phyloP scores from a whole-genome alignment of 1,140 invertebrate species.

The Polypedilum vanderplanki region DNA sequence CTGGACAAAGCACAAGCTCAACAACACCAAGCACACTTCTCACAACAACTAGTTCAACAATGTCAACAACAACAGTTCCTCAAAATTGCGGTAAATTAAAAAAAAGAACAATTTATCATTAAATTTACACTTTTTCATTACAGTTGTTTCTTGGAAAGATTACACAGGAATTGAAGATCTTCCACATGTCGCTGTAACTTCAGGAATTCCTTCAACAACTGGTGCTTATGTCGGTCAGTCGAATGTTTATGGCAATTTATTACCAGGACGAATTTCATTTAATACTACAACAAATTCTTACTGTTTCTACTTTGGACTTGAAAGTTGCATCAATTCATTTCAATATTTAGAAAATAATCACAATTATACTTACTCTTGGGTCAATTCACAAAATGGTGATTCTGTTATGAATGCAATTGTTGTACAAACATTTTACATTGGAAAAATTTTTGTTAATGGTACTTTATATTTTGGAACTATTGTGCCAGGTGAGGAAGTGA shows the following conservation, averaged over 20 bases:
- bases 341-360: constrained; percentile 3
- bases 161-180: background rate
- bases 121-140: too few relatives aligned
- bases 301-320: background rate
- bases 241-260: background rate
- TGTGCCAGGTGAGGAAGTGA: background rate
- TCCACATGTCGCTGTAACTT: background rate
- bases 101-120: background rate
- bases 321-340: background rate
- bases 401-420: background rate
- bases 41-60: background rate
- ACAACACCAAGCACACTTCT: background rate
- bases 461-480: background rate
- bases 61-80: background rate
- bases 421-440: background rate
- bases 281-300: background rate
- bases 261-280: background rate
- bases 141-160: background rate
- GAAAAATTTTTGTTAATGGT: background rate
- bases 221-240: background rate
- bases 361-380: background rate
- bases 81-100: background rate
- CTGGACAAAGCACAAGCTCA: background rate
- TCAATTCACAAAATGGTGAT: background rate
- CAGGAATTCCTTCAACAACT: background rate